A percentile compares a stretch with the other conserved stretches of the same genome.
Conservation (phyloP, 2,888 invertebrate species). For the Frankliniella fusca region DNA sequence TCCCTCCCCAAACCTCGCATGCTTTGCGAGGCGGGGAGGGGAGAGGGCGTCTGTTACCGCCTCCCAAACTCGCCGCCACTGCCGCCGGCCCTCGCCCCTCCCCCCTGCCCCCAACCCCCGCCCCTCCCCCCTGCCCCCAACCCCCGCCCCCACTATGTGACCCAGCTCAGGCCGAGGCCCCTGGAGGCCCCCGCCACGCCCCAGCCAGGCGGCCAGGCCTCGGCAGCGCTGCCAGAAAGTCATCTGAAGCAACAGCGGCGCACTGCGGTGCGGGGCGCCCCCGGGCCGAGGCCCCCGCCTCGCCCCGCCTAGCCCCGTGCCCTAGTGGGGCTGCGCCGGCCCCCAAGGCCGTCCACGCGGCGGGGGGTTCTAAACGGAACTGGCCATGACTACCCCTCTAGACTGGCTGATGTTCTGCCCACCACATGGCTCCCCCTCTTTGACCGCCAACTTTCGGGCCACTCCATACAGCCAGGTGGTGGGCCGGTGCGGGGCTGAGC, state of each 20-base stretch:
- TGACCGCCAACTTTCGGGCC: too few relatives aligned
- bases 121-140: neutral
- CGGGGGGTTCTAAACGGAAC: too few relatives aligned
- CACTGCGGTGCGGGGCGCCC: neutral
- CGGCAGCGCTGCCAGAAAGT: neutral
- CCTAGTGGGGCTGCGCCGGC: too few relatives aligned
- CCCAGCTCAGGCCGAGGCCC: neutral
- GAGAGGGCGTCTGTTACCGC: neutral
- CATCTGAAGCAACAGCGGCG: conserved; percentile 8
- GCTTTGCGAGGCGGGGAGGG: too few relatives aligned
- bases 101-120: neutral
- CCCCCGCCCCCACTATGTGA: neutral
- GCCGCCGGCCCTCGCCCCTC: too few relatives aligned
- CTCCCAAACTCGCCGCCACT: neutral
- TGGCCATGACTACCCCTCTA: too few relatives aligned
- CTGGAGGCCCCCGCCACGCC: neutral
- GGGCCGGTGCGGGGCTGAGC: neutral
- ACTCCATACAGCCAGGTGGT: too few relatives aligned
- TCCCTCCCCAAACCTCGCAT: too few relatives aligned
- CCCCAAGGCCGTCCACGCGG: too few relatives aligned
- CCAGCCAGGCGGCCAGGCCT: neutral
- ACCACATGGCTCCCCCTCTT: too few relatives aligned
- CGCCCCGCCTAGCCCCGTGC: too few relatives aligned
- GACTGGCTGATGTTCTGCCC: too few relatives aligned
- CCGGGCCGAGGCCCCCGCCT: neutral